These are phyloP conservation scores for Spilogale gracilis DNA, from an alignment of 2,113 vertebrate species.

Conservation along the genomic window DNA sequence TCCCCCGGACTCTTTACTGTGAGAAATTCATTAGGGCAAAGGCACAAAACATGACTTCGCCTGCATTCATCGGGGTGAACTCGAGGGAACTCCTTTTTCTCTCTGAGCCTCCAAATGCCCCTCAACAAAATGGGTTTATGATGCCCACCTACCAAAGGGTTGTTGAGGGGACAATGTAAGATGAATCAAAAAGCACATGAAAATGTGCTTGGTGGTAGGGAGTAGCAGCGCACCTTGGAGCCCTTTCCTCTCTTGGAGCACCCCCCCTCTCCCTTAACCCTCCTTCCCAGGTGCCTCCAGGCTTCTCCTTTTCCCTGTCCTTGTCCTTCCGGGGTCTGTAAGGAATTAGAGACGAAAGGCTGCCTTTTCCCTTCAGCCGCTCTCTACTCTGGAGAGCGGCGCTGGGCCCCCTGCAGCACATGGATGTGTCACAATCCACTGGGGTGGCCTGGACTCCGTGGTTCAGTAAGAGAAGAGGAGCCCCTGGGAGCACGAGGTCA, in stretches of 20 bases:
- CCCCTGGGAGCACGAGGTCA: fast-evolving
- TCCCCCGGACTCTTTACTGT: neutral
- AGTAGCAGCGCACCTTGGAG: neutral
- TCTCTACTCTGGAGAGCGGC: neutral
- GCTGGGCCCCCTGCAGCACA: neutral
- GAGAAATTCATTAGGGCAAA: neutral
- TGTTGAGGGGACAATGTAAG: neutral
- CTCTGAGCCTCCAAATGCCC: neutral
- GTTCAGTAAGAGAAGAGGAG: neutral
- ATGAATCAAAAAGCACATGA: neutral
- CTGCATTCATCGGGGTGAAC: neutral
- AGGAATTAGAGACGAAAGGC: fast-evolving
- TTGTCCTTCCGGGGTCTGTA: neutral
- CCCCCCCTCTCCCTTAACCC: no score
- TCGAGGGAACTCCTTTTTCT: neutral
- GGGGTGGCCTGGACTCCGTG: neutral
- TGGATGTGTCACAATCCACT: neutral
- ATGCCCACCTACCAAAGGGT: neutral
- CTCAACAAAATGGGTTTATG: neutral
- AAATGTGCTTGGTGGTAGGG: neutral
- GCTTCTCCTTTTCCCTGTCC: neutral
- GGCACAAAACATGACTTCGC: neutral
- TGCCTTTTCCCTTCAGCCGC: neutral
- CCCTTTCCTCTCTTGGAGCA: neutral
- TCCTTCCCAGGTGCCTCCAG: fast-evolving